Base-by-base conservation (phyloP, 2,888 invertebrate genomes). In the Polyploca ridens region DNA sequence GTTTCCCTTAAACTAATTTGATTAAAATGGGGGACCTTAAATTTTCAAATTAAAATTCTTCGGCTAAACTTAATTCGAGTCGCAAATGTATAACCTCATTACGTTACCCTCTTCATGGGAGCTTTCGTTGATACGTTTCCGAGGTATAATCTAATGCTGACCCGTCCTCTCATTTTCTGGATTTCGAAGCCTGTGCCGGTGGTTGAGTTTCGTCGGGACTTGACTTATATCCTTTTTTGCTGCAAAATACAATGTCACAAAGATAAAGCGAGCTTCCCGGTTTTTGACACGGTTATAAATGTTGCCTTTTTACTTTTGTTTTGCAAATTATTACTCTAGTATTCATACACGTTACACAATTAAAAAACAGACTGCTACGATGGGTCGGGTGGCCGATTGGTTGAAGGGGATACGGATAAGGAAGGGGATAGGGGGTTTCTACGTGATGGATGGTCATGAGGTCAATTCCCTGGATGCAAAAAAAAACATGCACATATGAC, bases 41-140 rank as follows among this genome's bases (percentile, higher is more conserved):
- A 76, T 82, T 77, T 76, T 70, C 66, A 74, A 80, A 86, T 86
- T 84, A 79, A 82, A 82, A 84, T 82, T 82, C 75, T 69, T 69
- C 67, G 66, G 62, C 73, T 67, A 70, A 80, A 79, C 75, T 78
- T 85, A 82, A 84, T 89, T 87, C 75, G 70, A 65, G 73, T 85
- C 78, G 81, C 76, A 83, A 87, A 87, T 82, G 79, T 87, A 86
- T 88, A 87, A 89, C 84, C 81, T 89, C 82, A 85, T 90, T 89
- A 86, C 78, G 75, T 76, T 84, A 87, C 90, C 90, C 90, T 90
- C 84, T 85, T 90, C 87, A 87, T 78, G 77, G 77, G 72, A 81
- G 85, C 82, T 87, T 86, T 84, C 73, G 74, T 76, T 85, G 83
- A 86, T 87, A 84, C 79, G 79, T 84, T 84, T 81, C 76, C 67